These are phyloP conservation scores for Leuciscus waleckii DNA, from an alignment of 2,797 vertebrate species.

Conservation along the genomic window DNA sequence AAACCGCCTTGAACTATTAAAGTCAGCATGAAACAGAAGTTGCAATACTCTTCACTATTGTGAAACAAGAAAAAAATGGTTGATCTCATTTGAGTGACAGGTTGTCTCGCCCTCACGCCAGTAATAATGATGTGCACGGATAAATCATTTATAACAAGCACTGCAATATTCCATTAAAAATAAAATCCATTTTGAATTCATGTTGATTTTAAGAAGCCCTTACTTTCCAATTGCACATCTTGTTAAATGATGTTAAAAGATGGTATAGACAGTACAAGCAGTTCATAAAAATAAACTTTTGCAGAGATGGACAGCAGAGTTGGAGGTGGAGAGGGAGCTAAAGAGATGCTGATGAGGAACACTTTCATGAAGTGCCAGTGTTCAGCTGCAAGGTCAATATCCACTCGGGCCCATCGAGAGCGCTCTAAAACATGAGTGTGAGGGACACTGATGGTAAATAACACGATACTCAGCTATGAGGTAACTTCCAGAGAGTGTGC, in stretches of 20 bases:
- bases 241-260: background rate
- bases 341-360: slow-evolving; percentile 17
- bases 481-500: background rate
- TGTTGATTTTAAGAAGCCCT: background rate
- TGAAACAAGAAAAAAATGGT: background rate
- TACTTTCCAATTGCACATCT: background rate
- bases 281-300: slow-evolving; percentile 4
- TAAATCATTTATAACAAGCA: background rate
- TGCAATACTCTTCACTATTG: background rate
- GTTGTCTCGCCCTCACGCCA: fast-evolving
- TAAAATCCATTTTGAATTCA: background rate
- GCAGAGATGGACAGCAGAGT: background rate
- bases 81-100: background rate
- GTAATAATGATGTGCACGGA: background rate
- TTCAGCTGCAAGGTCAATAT: slow-evolving; percentile 32
- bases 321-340: background rate
- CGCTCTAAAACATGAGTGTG: background rate
- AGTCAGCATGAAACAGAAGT: background rate
- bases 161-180: background rate
- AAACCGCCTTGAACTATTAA: background rate
- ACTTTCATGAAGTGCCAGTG: background rate
- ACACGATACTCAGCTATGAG: background rate
- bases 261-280: background rate
- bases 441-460: slow-evolving; percentile 19
- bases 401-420: slow-evolving; percentile 4